Evolutionary conservation across 1,140 invertebrate species (phyloP).

Genomic region (Eurosta solidaginis): DNA sequence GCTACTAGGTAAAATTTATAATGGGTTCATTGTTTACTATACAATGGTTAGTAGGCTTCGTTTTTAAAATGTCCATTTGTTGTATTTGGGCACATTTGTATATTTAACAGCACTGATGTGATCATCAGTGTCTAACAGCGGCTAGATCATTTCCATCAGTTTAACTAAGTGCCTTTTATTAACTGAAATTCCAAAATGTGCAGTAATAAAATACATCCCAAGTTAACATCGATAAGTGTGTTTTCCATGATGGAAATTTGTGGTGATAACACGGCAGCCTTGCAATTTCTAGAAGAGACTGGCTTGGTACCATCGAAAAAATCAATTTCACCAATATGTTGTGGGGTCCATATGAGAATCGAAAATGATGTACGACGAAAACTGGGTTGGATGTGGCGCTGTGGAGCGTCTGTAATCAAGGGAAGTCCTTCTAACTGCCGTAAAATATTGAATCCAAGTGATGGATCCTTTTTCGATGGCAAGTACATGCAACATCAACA

Average conservation of each 20-base stretch:
- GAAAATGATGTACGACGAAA: background rate
- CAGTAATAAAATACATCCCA: background rate
- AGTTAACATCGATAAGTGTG: background rate
- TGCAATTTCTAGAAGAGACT: background rate
- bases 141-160: too few relatives aligned
- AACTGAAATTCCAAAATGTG: background rate
- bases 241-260: slow-evolving; percentile 5
- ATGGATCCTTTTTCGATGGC: background rate
- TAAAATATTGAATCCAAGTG: background rate
- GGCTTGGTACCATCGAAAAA: background rate
- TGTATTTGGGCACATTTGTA: background rate
- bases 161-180: background rate
- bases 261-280: background rate
- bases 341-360: background rate
- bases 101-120: too few relatives aligned
- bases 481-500: background rate
- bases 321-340: background rate
- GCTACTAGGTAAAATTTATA: too few relatives aligned
- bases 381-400: background rate
- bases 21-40: too few relatives aligned
- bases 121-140: too few relatives aligned
- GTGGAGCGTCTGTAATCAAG: background rate
- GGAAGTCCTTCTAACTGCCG: background rate
- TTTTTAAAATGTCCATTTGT: too few relatives aligned
- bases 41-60: too few relatives aligned